These are phyloP conservation scores for Anguilla megastoma DNA, from an alignment of 2,797 vertebrate species.

Conservation along the genomic window DNA sequence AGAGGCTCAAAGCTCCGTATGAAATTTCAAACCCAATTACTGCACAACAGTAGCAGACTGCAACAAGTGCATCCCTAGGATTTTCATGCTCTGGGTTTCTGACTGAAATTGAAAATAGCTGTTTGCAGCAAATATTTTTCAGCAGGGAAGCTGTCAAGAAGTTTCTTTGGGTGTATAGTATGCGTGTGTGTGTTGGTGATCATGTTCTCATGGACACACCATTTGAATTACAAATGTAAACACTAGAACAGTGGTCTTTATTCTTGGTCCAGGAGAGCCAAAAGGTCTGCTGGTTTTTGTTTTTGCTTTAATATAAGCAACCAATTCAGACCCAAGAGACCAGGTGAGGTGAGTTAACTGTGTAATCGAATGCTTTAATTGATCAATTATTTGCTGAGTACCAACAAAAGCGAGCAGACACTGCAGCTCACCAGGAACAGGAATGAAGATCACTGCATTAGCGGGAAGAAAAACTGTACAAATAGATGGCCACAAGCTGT, in stretches of 20 bases:
- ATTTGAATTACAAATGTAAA: neutral
- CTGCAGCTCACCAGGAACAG: too few species aligned
- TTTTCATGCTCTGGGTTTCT: conserved; percentile 6
- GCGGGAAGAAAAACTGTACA: neutral
- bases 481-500: neutral
- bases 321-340: too few species aligned
- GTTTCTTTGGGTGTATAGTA: neutral
- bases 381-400: too few species aligned
- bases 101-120: neutral
- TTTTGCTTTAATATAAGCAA: too few species aligned
- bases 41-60: neutral
- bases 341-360: too few species aligned
- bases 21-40: conserved; percentile 15
- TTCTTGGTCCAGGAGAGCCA: too few species aligned
- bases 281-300: too few species aligned
- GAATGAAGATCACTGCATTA: too few species aligned
- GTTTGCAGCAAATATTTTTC: neutral
- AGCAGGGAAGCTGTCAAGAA: neutral
- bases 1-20: neutral
- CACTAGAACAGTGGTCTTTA: neutral
- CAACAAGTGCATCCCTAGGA: neutral
- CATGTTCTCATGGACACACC: neutral
- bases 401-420: too few species aligned
- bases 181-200: neutral
- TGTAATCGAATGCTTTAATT: too few species aligned